Percentiles rank a stretch among this genome's conserved stretches.
Evolutionary conservation across 2,113 vertebrate genomes (phyloP).

Genomic region (Antigone vipio): DNA sequence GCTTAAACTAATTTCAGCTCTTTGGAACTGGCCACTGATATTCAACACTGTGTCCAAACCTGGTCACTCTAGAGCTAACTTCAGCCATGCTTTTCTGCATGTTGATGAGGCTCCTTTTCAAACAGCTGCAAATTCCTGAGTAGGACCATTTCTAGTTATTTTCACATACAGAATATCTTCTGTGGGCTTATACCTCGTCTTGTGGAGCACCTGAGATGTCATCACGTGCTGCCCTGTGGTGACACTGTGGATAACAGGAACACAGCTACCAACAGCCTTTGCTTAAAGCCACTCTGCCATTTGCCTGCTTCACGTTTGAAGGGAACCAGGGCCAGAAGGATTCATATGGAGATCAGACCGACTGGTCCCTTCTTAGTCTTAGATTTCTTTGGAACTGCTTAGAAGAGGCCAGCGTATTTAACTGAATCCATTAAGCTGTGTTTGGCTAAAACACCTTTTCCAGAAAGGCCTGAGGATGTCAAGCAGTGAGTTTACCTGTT

Average conservation of each 20-base stretch:
- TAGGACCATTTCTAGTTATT: not conserved
- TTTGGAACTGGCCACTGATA: not conserved
- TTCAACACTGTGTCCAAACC: not conserved
- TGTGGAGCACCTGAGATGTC: not conserved
- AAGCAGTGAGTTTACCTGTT: not conserved
- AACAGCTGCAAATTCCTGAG: not conserved
- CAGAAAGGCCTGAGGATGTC: not conserved
- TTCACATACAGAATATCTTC: not conserved
- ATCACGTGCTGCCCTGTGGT: fast-evolving
- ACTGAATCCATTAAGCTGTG: not conserved
- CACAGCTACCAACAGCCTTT: not conserved
- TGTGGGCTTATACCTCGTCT: not conserved
- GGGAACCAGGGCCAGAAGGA: not conserved
- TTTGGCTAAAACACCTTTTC: not conserved
- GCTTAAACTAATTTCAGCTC: not conserved
- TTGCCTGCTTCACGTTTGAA: not conserved
- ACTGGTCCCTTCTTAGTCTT: not conserved
- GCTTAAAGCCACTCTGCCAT: not conserved
- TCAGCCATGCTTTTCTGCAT: not conserved
- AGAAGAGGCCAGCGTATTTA: not conserved
- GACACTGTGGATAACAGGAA: not conserved
- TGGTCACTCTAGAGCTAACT: not conserved
- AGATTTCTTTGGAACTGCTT: not conserved
- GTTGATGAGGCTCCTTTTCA: not conserved
- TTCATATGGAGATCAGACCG: not conserved